Conservation (phyloP, 1,140 invertebrate species). For the Probaryconus sp. region DNA sequence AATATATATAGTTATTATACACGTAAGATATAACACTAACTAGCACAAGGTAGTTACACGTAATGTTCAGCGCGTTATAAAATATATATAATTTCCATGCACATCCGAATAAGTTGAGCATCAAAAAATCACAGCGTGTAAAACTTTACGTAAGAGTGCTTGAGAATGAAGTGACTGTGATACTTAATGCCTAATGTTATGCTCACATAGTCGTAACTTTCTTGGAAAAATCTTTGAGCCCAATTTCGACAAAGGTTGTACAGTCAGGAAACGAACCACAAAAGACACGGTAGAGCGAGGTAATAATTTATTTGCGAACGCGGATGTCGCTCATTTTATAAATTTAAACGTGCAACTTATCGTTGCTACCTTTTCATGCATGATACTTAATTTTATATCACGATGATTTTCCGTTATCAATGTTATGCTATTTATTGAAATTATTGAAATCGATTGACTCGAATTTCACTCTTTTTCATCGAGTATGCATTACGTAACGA, state of each 20-base stretch:
- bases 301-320: conserved; percentile 70
- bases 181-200: conserved; percentile 26
- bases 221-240: conserved; percentile 67
- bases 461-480: no score
- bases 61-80: no score
- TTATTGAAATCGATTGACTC: conserved; percentile 15
- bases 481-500: no score
- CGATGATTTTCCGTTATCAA: conserved; percentile 14
- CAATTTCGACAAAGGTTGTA: conserved; percentile 72
- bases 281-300: conserved; percentile 64
- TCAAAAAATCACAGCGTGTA: neutral
- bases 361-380: conserved; percentile 66
- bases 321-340: conserved; percentile 76
- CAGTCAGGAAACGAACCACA: conserved; percentile 71
- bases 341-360: conserved; percentile 68
- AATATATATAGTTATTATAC: no score
- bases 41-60: no score
- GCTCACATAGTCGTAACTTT: conserved; percentile 47
- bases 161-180: conserved; percentile 6
- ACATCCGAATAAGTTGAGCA: no score
- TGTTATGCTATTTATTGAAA: neutral
- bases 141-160: conserved; percentile 15
- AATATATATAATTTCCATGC: no score
- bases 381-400: conserved; percentile 56
- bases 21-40: no score